Evolutionary conservation across 1,140 invertebrate genomes (phyloP).

Genomic region (Listronotus oregonensis): DNA sequence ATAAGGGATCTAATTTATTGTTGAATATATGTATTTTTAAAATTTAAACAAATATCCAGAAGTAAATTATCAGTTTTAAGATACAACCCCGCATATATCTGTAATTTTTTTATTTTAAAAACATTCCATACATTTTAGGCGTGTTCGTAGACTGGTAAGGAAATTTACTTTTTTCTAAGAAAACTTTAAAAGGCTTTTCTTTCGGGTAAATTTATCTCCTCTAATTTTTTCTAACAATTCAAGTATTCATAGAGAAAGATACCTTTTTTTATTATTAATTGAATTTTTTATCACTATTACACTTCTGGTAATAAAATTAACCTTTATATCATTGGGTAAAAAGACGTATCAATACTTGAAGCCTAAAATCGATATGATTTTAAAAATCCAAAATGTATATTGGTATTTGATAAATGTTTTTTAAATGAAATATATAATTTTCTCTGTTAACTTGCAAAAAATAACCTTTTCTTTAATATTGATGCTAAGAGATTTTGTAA

Average conservation of each 20-base stretch:
- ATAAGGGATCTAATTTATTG: constrained; percentile 16
- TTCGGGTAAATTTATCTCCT: neutral
- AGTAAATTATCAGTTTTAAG: constrained; percentile 56
- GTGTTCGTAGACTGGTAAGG: constrained; percentile 51
- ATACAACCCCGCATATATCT: constrained; percentile 57
- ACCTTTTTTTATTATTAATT: constrained; percentile 40
- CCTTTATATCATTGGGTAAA: no score
- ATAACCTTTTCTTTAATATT: no score
- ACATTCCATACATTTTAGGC: constrained; percentile 56
- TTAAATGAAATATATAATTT: no score
- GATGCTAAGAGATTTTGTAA: no score
- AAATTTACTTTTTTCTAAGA: constrained; percentile 50
- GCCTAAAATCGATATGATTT: no score
- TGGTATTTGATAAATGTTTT: no score
- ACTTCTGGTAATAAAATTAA: no score
- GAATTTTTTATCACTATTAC: no score
- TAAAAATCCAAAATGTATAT: no score
- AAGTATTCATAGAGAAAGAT: constrained; percentile 52
- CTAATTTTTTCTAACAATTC: constrained; percentile 16
- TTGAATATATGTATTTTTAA: constrained; percentile 47
- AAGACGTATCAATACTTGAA: no score
- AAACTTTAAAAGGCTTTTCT: constrained; percentile 49
- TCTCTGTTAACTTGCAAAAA: no score
- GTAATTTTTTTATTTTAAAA: constrained; percentile 47
- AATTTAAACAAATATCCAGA: constrained; percentile 57